phyloP scores from a whole-genome alignment of 1,140 invertebrate species.

The Eulimnadia texana region DNA sequence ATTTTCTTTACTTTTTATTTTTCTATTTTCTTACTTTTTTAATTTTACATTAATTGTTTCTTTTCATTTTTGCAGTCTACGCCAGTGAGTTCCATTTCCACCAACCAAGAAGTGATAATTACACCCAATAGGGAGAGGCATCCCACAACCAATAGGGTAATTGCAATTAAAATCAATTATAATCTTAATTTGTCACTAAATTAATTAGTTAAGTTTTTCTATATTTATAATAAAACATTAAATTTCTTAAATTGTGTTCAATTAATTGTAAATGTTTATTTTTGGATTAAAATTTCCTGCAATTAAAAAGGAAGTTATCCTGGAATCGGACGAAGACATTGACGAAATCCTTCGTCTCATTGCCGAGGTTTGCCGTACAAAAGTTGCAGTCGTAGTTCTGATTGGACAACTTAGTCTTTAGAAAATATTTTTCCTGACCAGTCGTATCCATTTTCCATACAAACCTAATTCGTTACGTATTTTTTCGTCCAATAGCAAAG shows the following conservation, averaged over 20 bases:
- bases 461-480: background rate
- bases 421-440: background rate
- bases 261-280: too few species aligned
- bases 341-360: background rate
- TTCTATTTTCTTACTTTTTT: too few species aligned
- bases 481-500: constrained; percentile 27
- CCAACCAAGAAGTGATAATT: constrained; percentile 71
- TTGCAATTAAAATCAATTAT: too few species aligned
- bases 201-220: too few species aligned
- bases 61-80: constrained; percentile 54
- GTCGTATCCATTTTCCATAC: background rate
- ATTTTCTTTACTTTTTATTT: constrained; percentile 14
- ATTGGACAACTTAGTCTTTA: background rate
- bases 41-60: too few species aligned
- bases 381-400: background rate
- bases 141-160: constrained; percentile 63
- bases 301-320: background rate
- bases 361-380: background rate
- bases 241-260: too few species aligned
- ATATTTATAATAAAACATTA: too few species aligned
- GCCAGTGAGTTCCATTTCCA: constrained; percentile 67
- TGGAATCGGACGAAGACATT: background rate
- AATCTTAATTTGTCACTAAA: too few species aligned
- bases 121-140: constrained; percentile 75
- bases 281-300: background rate